These are phyloP conservation scores for mouse (Mus musculus) DNA, from an alignment of 2,113 vertebrate species.

Conservation along the genomic window DNA sequence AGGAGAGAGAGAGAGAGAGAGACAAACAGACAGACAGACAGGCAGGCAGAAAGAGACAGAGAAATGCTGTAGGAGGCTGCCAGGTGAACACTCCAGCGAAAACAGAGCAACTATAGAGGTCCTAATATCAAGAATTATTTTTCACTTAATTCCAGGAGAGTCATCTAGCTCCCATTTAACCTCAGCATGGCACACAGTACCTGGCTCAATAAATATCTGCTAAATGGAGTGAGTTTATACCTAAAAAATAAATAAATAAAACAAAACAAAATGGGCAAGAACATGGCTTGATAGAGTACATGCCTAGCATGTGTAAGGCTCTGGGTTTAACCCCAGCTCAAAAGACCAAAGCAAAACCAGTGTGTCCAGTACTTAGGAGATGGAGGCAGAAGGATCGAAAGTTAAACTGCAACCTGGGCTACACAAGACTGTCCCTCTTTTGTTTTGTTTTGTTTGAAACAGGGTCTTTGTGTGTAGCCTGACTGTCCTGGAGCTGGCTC, in stretches of 20 bases:
- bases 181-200: not conserved
- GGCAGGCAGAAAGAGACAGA: too few species aligned
- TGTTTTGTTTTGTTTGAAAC: not conserved
- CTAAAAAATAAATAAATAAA: not conserved
- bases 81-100: not conserved
- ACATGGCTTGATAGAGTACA: too few species aligned
- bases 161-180: not conserved
- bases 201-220: not conserved
- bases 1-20: not conserved
- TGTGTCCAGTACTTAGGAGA: not conserved
- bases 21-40: too few species aligned
- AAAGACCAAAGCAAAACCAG: not conserved
- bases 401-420: not conserved
- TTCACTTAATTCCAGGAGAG: not conserved
- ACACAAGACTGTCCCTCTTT: not conserved
- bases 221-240: not conserved
- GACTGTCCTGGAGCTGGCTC: not conserved
- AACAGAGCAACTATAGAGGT: not conserved
- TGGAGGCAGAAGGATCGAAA: not conserved
- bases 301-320: not conserved
- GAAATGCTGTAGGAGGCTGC: too few species aligned
- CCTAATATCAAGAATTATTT: too few species aligned
- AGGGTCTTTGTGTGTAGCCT: not conserved
- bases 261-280: not conserved
- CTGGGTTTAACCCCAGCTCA: not conserved